Conservation (phyloP, 2,888 invertebrate species). For the Lasioglossum marginatum region DNA sequence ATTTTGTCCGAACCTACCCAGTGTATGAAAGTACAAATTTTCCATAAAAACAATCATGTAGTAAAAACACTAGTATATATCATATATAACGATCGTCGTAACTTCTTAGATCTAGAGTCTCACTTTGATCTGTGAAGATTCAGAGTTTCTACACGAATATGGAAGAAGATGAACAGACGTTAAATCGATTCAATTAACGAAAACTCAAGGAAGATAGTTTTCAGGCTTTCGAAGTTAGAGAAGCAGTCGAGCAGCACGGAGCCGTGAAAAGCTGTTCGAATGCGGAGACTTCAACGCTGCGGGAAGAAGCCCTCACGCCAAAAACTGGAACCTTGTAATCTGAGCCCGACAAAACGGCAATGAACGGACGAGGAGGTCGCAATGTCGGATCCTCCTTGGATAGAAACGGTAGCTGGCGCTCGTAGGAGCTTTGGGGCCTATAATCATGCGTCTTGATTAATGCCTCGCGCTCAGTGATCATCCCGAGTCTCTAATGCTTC, state of each 20-base stretch:
- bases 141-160: neutral
- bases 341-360: slow-evolving; percentile 71
- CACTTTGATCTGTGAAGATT: neutral
- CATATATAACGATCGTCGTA: too few species aligned
- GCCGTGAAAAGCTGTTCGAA: neutral
- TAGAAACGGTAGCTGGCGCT: slow-evolving; percentile 67
- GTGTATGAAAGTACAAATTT: neutral
- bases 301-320: slow-evolving; percentile 41
- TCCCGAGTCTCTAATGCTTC: slow-evolving; percentile 82
- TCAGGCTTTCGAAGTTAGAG: neutral
- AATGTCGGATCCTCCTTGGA: slow-evolving; percentile 69
- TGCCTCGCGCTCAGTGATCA: slow-evolving; percentile 83
- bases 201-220: neutral
- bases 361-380: slow-evolving; percentile 71
- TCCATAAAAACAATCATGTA: neutral
- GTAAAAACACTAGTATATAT: too few species aligned
- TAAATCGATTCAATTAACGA: neutral
- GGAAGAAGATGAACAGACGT: neutral
- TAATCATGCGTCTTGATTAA: slow-evolving; percentile 85
- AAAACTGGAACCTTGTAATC: slow-evolving; percentile 76
- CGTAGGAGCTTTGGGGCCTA: slow-evolving; percentile 81
- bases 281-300: slow-evolving; percentile 27
- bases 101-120: neutral
- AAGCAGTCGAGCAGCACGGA: neutral
- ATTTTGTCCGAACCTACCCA: neutral